These are phyloP conservation scores for Bombus superbus DNA, from an alignment of 1,140 invertebrate genomes.

Conservation along the genomic window DNA sequence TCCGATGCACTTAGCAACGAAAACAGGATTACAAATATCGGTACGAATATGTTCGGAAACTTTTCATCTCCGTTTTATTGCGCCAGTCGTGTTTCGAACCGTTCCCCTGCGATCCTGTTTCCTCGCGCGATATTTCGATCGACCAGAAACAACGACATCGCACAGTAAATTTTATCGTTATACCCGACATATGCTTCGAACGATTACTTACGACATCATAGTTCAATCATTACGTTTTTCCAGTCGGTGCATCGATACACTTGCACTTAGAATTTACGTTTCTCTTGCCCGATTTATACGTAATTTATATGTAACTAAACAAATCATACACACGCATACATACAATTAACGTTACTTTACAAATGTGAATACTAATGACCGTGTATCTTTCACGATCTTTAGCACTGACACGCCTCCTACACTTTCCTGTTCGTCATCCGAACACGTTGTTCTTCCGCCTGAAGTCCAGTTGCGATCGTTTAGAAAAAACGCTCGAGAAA, in stretches of 20 bases:
- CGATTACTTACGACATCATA: neutral
- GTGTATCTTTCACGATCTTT: neutral
- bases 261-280: constrained; percentile 8
- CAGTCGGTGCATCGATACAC: constrained; percentile 1
- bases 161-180: neutral
- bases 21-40: constrained; percentile 35
- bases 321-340: constrained; percentile 32
- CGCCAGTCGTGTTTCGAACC: too few species aligned
- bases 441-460: neutral
- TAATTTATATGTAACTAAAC: constrained; percentile 27
- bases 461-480: neutral
- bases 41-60: neutral
- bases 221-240: neutral
- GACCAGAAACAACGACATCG: neutral
- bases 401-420: constrained; percentile 8
- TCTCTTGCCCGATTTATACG: neutral
- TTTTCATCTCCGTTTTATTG: neutral
- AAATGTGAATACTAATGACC: constrained; percentile 1
- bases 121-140: neutral
- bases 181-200: neutral
- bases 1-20: constrained; percentile 8
- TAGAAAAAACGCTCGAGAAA: neutral
- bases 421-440: constrained; percentile 4
- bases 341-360: constrained; percentile 20
- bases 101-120: neutral